A percentile compares a stretch with the other conserved stretches of the same genome.
Evolutionary conservation across 2,113 vertebrate species (phyloP).

Genomic region (Morone chrysops): DNA sequence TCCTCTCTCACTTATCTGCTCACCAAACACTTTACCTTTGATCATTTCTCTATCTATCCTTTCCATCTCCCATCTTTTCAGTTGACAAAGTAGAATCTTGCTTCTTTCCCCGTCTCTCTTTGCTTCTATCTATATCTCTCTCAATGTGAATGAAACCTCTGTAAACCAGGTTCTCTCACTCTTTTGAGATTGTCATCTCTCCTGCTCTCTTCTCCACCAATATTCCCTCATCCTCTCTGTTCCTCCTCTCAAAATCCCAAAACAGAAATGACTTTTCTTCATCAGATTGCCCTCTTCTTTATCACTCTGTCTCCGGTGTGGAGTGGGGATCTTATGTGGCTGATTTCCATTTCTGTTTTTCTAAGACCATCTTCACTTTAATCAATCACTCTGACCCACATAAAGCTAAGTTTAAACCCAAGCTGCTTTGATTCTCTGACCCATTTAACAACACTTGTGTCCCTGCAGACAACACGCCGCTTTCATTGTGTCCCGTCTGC

Average conservation of each 20-base stretch:
- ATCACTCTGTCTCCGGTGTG: slow-evolving; percentile 16
- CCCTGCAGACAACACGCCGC: slow-evolving; percentile 35
- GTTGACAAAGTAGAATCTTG: neutral
- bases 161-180: neutral
- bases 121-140: neutral
- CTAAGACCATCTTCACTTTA: slow-evolving; percentile 41
- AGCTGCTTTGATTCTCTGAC: slow-evolving; percentile 68
- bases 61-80: neutral
- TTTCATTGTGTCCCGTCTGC: slow-evolving; percentile 19
- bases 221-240: neutral
- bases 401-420: slow-evolving; percentile 58
- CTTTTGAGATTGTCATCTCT: neutral
- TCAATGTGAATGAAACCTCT: neutral
- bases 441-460: slow-evolving; percentile 62
- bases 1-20: neutral
- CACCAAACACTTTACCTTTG: neutral
- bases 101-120: neutral
- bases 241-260: neutral
- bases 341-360: slow-evolving; percentile 40
- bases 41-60: neutral
- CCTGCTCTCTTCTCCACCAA: neutral
- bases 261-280: neutral
- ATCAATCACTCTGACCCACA: slow-evolving; percentile 77
- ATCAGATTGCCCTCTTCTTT: neutral
- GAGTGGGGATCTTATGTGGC: neutral